Percentiles rank a stretch among this genome's conserved stretches.
Evolutionary conservation across 2,113 vertebrate genomes (phyloP).

Genomic region (Martes martes): DNA sequence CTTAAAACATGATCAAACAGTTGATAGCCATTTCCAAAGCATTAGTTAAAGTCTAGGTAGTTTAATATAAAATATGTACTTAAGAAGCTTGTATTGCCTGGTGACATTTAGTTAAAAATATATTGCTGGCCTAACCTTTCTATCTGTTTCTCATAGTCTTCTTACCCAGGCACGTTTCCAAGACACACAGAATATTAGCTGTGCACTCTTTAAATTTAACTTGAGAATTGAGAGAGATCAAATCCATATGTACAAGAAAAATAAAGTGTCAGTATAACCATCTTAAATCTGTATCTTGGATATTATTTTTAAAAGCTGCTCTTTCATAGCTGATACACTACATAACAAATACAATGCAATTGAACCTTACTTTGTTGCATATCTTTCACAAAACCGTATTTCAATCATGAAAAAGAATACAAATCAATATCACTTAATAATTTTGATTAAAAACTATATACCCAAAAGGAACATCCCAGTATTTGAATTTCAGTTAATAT

Average conservation of each 20-base stretch:
- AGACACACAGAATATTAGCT: constrained; percentile 70
- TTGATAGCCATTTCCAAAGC: constrained; percentile 4
- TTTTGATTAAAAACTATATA: constrained; percentile 24
- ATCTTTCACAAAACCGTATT: constrained; percentile 46
- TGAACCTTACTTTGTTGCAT: constrained; percentile 41
- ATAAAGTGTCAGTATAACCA: constrained; percentile 47
- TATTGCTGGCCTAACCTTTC: constrained; percentile 24
- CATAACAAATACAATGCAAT: constrained; percentile 19
- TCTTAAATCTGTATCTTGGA: constrained; percentile 26
- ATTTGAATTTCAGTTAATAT: constrained; percentile 43
- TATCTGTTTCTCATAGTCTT: constrained; percentile 37
- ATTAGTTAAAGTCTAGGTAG: neutral
- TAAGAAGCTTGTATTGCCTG: constrained; percentile 18
- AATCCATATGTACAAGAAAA: constrained; percentile 62
- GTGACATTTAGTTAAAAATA: constrained; percentile 39
- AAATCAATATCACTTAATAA: constrained; percentile 43
- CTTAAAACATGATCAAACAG: constrained; percentile 23
- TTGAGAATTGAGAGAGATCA: constrained; percentile 58
- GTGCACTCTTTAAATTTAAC: constrained; percentile 64
- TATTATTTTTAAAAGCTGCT: constrained; percentile 52
- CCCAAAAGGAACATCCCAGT: neutral
- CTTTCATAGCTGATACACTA: constrained; percentile 22
- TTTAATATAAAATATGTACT: constrained; percentile 51
- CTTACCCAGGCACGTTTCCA: constrained; percentile 60
- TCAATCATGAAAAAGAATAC: constrained; percentile 2